Evolutionary conservation across 1,140 invertebrate genomes (phyloP).

Genomic region (Lucilia sericata): DNA sequence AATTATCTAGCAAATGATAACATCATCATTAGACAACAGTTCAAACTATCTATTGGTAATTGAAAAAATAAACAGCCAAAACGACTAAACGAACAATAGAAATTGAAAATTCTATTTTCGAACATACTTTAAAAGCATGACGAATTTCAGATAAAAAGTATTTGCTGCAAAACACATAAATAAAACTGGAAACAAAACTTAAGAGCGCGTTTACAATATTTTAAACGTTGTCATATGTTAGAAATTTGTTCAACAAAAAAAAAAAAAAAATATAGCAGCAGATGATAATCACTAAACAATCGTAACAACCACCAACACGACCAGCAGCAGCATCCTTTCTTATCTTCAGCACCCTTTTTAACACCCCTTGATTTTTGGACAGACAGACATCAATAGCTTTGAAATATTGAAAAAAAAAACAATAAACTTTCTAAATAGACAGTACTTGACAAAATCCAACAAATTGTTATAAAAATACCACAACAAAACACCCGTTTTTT

Average conservation of each 20-base stretch:
- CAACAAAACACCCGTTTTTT: conserved; percentile 18
- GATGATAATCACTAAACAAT: conserved; percentile 38
- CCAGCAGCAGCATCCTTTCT: neutral
- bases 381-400: neutral
- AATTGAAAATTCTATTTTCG: conserved; percentile 55
- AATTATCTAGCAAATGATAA: neutral
- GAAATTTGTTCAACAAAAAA: conserved; percentile 48
- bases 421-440: neutral
- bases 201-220: neutral
- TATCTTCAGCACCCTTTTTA: conserved; percentile 21
- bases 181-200: conserved; percentile 14
- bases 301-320: neutral
- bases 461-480: conserved; percentile 44
- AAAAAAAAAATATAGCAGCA: conserved; percentile 24
- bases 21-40: neutral
- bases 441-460: conserved; percentile 42
- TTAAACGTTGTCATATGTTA: conserved; percentile 61
- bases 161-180: neutral
- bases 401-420: neutral
- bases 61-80: neutral
- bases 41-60: neutral
- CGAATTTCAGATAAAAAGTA: conserved; percentile 38
- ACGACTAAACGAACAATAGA: neutral
- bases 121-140: conserved; percentile 64
- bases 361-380: neutral